These are phyloP conservation scores for Phodopus roborovskii DNA, from an alignment of 2,113 vertebrate species.

Conservation along the genomic window DNA sequence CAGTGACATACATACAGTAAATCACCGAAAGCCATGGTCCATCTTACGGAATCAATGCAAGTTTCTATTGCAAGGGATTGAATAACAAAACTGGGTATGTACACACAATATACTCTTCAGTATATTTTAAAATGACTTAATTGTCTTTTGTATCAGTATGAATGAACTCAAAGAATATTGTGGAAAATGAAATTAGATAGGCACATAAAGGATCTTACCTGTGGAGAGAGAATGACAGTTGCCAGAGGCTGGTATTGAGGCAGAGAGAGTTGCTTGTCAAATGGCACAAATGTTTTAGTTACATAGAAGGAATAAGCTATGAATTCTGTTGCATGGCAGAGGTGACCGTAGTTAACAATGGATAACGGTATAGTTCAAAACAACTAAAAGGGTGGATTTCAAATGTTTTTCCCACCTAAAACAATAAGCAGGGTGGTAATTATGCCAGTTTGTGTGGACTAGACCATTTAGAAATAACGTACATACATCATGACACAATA, in stretches of 20 bases:
- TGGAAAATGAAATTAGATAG: background rate
- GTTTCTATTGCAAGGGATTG: background rate
- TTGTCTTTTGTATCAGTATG: background rate
- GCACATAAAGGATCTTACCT: background rate
- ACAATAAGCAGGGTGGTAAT: background rate
- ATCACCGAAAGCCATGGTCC: background rate
- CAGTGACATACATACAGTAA: background rate
- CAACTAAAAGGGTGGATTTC: background rate
- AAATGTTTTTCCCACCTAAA: background rate
- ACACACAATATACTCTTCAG: background rate
- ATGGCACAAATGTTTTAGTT: background rate
- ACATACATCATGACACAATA: background rate
- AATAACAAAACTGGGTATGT: background rate
- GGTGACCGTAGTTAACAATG: background rate
- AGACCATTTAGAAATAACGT: background rate
- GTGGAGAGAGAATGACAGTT: background rate
- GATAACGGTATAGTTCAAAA: background rate
- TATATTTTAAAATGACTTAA: background rate
- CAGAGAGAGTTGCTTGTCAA: background rate
- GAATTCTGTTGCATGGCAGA: background rate
- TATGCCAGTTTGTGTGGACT: background rate
- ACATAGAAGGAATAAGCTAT: background rate
- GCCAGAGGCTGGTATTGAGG: background rate
- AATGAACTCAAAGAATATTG: background rate
- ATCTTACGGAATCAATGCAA: background rate